A percentile compares a stretch with the other conserved stretches of the same genome.
phyloP scores from a whole-genome alignment of 2,113 vertebrate genomes.

The Phylloscopus whistleri region DNA sequence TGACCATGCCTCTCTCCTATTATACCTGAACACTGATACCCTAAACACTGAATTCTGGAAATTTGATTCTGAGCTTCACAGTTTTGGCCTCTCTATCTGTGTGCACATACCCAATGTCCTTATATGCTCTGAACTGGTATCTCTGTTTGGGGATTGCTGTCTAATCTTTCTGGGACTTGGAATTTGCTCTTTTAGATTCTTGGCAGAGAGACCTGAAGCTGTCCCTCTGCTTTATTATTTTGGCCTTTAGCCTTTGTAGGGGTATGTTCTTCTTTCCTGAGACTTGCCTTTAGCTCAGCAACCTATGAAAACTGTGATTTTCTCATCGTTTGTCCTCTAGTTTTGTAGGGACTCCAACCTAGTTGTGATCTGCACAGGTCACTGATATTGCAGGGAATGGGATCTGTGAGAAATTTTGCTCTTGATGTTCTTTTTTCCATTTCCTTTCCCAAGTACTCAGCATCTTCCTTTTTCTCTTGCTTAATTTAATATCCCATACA shows the following conservation, averaged over 20 bases:
- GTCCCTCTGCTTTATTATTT: constrained; percentile 17
- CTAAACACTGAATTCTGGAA: constrained; percentile 3
- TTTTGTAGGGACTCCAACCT: not conserved
- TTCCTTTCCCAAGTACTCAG: not conserved
- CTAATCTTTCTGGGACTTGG: constrained; percentile 36
- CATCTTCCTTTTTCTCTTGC: not conserved
- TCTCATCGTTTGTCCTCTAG: not conserved
- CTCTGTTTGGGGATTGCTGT: not conserved
- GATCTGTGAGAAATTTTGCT: not conserved
- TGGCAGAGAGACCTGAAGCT: constrained; percentile 1
- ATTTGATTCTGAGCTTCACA: not conserved
- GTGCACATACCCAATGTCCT: not conserved
- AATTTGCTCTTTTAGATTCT: constrained; percentile 50
- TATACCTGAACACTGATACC: not conserved
- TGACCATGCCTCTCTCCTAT: not conserved
- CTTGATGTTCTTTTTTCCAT: not conserved
- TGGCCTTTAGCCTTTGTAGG: constrained; percentile 39
- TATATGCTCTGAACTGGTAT: constrained; percentile 3
- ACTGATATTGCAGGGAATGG: not conserved
- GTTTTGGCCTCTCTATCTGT: not conserved
- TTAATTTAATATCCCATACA: not conserved
- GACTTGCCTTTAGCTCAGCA: not conserved
- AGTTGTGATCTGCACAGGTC: not conserved
- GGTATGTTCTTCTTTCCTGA: constrained; percentile 9
- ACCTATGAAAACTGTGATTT: not conserved